These are phyloP conservation scores for Dicranocentrus wangi DNA, from an alignment of 2,888 invertebrate species.

Conservation along the genomic window DNA sequence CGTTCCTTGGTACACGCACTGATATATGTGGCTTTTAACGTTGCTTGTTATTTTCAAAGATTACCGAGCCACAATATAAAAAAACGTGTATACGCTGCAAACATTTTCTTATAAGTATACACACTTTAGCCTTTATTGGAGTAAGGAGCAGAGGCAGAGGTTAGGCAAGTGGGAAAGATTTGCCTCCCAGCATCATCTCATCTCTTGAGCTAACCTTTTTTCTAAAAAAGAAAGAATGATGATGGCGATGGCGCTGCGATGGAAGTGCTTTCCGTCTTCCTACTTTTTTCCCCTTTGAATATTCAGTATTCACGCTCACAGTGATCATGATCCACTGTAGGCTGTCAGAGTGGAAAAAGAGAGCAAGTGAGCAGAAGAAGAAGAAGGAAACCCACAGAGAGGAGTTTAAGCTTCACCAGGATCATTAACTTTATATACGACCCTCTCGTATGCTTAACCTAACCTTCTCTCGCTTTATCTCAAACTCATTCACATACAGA, in stretches of 20 bases:
- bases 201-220: background rate
- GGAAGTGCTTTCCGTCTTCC: background rate
- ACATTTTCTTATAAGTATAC: background rate
- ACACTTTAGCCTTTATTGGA: conserved; percentile 3
- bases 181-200: conserved; percentile 26
- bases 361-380: background rate
- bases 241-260: background rate
- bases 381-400: conserved; percentile 52
- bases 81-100: background rate
- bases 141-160: conserved; percentile 5
- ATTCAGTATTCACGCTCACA: conserved; percentile 16
- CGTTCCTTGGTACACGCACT: background rate
- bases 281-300: conserved; percentile 9
- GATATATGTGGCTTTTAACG: conserved; percentile 2
- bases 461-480: conserved; percentile 22
- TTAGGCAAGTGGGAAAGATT: conserved; percentile 24
- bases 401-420: conserved; percentile 51
- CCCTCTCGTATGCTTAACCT: conserved; percentile 42
- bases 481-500: background rate
- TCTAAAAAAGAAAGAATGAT: background rate
- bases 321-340: conserved; percentile 15
- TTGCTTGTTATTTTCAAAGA: conserved; percentile 30
- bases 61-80: background rate
- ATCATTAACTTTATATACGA: conserved; percentile 53
- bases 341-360: conserved; percentile 18